Percentiles rank a stretch among this genome's conserved stretches.
Conservation (phyloP, 1,140 invertebrate species). For the Brachionus rubens region DNA sequence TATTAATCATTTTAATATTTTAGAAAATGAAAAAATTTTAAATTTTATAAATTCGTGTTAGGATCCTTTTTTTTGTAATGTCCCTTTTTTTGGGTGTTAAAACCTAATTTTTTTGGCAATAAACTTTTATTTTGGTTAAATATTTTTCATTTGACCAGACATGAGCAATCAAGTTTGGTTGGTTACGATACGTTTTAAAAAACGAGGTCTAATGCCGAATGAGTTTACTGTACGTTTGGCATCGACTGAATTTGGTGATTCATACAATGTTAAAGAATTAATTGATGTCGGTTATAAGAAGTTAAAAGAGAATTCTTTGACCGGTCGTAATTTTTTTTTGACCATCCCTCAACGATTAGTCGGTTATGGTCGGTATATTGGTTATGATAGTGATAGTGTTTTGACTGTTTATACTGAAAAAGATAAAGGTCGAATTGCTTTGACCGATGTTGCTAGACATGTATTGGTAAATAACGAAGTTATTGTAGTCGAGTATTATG, state of each 20-base stretch:
- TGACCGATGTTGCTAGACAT: slow-evolving; percentile 38
- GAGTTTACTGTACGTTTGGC: slow-evolving; percentile 42
- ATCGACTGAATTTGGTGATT: slow-evolving; percentile 30
- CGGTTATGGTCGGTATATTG: slow-evolving; percentile 40
- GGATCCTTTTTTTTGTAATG: background rate
- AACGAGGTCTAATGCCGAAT: slow-evolving; percentile 29
- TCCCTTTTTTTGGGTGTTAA: background rate
- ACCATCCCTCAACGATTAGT: slow-evolving; percentile 34
- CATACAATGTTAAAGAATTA: background rate
- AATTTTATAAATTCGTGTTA: slow-evolving; percentile 16
- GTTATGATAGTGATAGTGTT: slow-evolving; percentile 33
- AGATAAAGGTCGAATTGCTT: slow-evolving; percentile 34
- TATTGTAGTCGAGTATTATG: slow-evolving; percentile 45
- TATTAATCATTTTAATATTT: background rate
- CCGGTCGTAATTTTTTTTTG: slow-evolving; percentile 32
- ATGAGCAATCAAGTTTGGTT: slow-evolving; percentile 36
- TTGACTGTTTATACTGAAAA: slow-evolving; percentile 44
- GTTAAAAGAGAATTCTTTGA: slow-evolving; percentile 28
- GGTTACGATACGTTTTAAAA: slow-evolving; percentile 40
- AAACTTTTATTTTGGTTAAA: background rate
- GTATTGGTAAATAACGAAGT: slow-evolving; percentile 45
- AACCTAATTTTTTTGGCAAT: slow-evolving; percentile 7
- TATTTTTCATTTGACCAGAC: background rate
- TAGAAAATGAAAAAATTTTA: background rate
- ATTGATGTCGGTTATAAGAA: slow-evolving; percentile 35